Base-by-base conservation (phyloP, 1,140 invertebrate species). In the Sycophila sp. region DNA sequence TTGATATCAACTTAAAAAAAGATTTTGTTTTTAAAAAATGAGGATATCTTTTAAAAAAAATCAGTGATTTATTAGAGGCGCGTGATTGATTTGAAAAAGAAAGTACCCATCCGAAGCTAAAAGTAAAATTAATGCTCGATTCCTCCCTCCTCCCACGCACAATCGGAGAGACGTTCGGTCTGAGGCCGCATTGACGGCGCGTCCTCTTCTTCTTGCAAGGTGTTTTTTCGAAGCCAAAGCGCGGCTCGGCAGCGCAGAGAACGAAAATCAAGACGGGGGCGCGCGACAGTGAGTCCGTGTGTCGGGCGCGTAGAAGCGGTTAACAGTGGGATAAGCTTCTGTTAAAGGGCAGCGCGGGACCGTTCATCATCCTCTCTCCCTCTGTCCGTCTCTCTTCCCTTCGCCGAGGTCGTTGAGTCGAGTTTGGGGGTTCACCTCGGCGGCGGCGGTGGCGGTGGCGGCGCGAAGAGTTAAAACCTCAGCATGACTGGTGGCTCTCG, bases 401-500 rank as follows among this genome's bases (percentile, higher is more conserved):
- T 30, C 26, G 11, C 4, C 58, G 19, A 66, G 71, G 70, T 79
- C 76, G 76, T 76, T 73, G 75, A 77, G 76, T 74, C 72, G 75
- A 26, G 53, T 72, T 75, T 75, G 68, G 73, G 72, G 45, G 67
- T 55, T 55, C 59, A 62, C 51, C 49, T 65, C 26, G 75, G 69
- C 78, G 77, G 75, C 66, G n/a, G n/a, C n/a, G n/a, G n/a, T n/a
- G n/a, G n/a, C n/a, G n/a, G n/a, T n/a, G n/a, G n/a, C 67, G 72
- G 73, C 72, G 74, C 65, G 74, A 79, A 81, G 79, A 82, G 79
- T 85, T 82, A 82, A 84, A 85, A 85, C 82, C 82, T 85, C 82
- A 84, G 81, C 81, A 84, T 85, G 83, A 84, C 83, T 85, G 80
- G 81, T 83, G 78, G 79, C 81, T 78, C 81, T 78, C 81, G 76